A percentile compares a stretch with the other conserved stretches of the same genome.
Evolutionary conservation across 2,888 invertebrate species (phyloP).

Genomic region (Eilema caniola): DNA sequence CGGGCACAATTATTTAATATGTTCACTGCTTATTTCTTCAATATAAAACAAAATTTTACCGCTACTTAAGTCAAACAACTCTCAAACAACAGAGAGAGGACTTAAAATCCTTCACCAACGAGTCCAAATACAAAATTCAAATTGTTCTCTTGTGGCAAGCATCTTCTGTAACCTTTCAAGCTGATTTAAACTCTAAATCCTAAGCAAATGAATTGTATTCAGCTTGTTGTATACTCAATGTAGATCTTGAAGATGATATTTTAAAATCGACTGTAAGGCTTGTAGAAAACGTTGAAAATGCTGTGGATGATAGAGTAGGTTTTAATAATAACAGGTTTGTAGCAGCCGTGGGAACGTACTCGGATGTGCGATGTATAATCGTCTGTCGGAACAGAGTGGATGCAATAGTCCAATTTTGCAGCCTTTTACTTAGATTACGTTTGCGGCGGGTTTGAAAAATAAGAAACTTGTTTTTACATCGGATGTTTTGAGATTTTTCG

Average conservation of each 20-base stretch:
- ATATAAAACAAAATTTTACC: constrained; percentile 81
- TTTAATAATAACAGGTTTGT: constrained; percentile 87
- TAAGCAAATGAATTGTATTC: constrained; percentile 29
- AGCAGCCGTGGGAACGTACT: constrained; percentile 85
- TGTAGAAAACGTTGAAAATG: constrained; percentile 60
- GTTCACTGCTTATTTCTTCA: constrained; percentile 75
- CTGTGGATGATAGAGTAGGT: constrained; percentile 66
- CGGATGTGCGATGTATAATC: constrained; percentile 86
- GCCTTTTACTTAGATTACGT: constrained; percentile 85
- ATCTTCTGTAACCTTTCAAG: constrained; percentile 62
- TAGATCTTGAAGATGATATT: constrained; percentile 56
- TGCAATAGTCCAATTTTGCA: constrained; percentile 87
- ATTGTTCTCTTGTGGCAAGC: constrained; percentile 79
- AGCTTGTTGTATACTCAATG: constrained; percentile 45
- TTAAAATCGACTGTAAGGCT: constrained; percentile 59
- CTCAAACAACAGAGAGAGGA: constrained; percentile 81
- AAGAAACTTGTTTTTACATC: constrained; percentile 70
- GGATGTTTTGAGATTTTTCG: constrained; percentile 49
- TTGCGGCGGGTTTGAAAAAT: constrained; percentile 71
- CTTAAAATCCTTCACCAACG: constrained; percentile 84
- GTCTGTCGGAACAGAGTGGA: constrained; percentile 82
- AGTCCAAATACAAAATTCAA: constrained; percentile 85
- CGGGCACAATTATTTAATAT: constrained; percentile 81
- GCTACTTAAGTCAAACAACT: constrained; percentile 79
- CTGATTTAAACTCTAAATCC: constrained; percentile 47